Base-by-base conservation (phyloP, 2,797 vertebrate species). In the Anabacerthia variegaticeps region DNA sequence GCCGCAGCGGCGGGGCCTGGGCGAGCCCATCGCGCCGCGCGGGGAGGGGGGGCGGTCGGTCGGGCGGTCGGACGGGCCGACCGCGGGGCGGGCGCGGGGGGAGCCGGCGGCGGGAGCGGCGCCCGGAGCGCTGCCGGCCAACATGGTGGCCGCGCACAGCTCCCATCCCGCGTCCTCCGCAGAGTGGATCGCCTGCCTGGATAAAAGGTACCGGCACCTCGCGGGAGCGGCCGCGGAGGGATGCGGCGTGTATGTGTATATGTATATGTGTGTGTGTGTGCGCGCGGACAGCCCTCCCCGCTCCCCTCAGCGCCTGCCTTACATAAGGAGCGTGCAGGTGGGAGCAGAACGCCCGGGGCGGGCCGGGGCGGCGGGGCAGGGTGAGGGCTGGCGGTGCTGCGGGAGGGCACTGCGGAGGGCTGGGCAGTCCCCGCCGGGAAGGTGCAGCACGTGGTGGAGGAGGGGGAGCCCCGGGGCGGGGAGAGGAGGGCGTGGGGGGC, bases 171-270 rank as follows among this genome's bases (percentile, higher is more conserved):
- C 98, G 76, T 98, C 99, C 91, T 98, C 99, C 78, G 97, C 98
- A 92, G 99, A 99, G 97, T 99, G 99, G 99, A 99, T 99, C 95
- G 97, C 99, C 92, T 99, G 99, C 97, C 98, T 99, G 96, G 99
- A 99, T 97, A 99, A 99, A 97, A 99, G 99, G 99, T 99, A 98
- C 52, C 82, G 34, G 68, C 66, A 55, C 85, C 88, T 85, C 76
- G 36, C 34, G 22, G 69, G 37, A 71, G 62, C 66, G 41, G 68
- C 88, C 44, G 87, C 24, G 30, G 89, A 51, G 68, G 36, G 67
- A 36, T 84, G 80, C 58, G 11, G 37, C 37, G 37, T 39, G 37
- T 39, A 13, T 43, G 44, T 44, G 44, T 22, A 19, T 44, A 11
- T 44, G 20, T 44, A 15, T 49, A 1, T 54, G 4, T 14, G 1